Evolutionary conservation across 2,888 invertebrate genomes (phyloP), one percentile per base, ranked within the genome.

Genomic region (Andrena dorsata): DNA sequence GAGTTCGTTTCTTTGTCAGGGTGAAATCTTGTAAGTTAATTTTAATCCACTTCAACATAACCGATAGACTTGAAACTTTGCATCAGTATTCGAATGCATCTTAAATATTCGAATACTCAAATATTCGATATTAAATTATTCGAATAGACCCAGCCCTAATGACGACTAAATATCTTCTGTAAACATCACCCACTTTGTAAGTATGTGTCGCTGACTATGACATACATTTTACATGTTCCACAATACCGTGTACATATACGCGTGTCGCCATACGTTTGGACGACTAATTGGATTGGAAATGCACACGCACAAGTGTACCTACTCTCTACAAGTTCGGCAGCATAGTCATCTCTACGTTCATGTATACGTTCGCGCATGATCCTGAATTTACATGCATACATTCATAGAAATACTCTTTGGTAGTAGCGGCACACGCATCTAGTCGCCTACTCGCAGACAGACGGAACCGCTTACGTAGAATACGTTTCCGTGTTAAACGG

Each of bases 401-500:
- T 56, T 70, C 70, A 61, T 58, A 71, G 74, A 68, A 71, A 80
- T 49, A 72, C 60, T 32, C 2, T 28, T 65, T 7, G 65, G 41
- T 23, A 10, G 20, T 23, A 41, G 20, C 13, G 26, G 47, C 35
- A 35, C 64, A 56, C 74, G 68, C 81, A 81, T 74, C 71, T 70
- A 56, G 71, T 32, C 35, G 65, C 56, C 73, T 60, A 61, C 51
- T 74, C 30, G 65, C 58, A 49, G 76, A 30, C 78, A 75, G 75
- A 78, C 72, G 68, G 81, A 83, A 78, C 82, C 83, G 77, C 77
- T 83, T 82, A 84, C 84, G 84, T 82, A 82, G 79, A 84, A 79
- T 82, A 82, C 86, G 86, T 88, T 92, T 90, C 89, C 92, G 90
- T 90, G 91, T 90, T 90, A 85, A 87, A 90, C 90, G 86, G 90